Base-by-base conservation (phyloP, 2,113 vertebrate genomes). In the Boleophthalmus pectinirostris region DNA sequence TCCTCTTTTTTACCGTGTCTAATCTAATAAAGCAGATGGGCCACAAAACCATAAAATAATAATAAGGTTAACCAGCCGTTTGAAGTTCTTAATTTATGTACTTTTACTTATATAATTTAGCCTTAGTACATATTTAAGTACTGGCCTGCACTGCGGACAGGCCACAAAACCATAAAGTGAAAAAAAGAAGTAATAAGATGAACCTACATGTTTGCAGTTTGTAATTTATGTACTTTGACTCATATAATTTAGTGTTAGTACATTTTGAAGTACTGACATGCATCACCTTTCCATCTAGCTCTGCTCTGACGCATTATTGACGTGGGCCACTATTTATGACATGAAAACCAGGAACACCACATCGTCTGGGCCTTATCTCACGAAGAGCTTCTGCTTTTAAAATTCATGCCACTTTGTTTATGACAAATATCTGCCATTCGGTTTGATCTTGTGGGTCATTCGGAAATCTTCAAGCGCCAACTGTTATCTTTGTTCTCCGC, bases 361-460 rank as follows among this genome's bases (percentile, higher is more conserved):
- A 18, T 12, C 20, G 60, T 16, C 9, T 43, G 3, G 10, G 61
- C 29, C 33, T 64, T 64, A 64, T 64, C 61, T 38, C 20, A 5
- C 38, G 12, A n/a, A 64, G 33, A 38, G 61, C 18, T 10, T n/a
- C 20, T 21, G 33, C 33, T 43, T 64, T 64, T 64, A 64, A 64
- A 64, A 64, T 43, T 20, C 61, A 64, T 38, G 61, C 61, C 29
- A 35, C 61, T 64, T 66, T 66, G 70, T 82, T 84, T 81, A 75
- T 81, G 58, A 64, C 21, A 73, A 74, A 74, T 68, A 58, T 57
- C 56, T 74, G 51, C 16, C 35, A n/a, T 68, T 81, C 20, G n/a
- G 69, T 81, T 84, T 76, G 46, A 86, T 81, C 76, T 74, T 10
- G 3, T 21, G 66, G 69, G 70, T 80, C 56, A 70, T 74, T 80